phyloP scores from a whole-genome alignment of 92 coral and sea anemone genomes.

The Epizoanthus stellaris region DNA sequence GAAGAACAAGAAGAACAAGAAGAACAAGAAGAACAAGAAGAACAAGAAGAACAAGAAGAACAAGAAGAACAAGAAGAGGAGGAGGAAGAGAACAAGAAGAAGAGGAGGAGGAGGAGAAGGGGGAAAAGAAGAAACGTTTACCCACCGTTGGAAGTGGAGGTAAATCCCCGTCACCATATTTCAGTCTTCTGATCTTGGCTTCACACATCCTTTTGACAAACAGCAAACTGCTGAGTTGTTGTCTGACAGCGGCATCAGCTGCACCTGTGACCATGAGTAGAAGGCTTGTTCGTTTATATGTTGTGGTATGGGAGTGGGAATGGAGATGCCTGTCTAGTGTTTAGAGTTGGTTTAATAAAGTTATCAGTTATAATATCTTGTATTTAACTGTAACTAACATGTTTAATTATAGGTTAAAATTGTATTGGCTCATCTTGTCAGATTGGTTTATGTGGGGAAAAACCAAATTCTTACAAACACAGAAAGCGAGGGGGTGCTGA shows the following conservation, averaged over 20 bases:
- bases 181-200: slow-evolving; percentile 79
- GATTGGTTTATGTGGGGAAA: no score
- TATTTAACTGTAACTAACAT: neutral
- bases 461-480: no score
- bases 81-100: no score
- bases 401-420: neutral
- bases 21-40: no score
- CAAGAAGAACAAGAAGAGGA: no score
- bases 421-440: no score
- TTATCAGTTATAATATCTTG: neutral
- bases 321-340: no score
- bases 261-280: slow-evolving; percentile 55
- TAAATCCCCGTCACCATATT: slow-evolving; percentile 88
- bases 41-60: no score
- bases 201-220: slow-evolving; percentile 91
- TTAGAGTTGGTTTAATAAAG: neutral
- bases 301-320: no score
- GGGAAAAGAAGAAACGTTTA: neutral
- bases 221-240: slow-evolving; percentile 92
- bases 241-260: slow-evolving; percentile 92
- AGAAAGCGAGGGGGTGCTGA: no score
- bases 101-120: neutral
- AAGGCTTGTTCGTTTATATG: neutral
- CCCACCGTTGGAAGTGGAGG: slow-evolving; percentile 80
- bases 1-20: no score